These are phyloP conservation scores for Drosophila sucinea DNA, from an alignment of 1,140 invertebrate genomes.

Conservation along the genomic window DNA sequence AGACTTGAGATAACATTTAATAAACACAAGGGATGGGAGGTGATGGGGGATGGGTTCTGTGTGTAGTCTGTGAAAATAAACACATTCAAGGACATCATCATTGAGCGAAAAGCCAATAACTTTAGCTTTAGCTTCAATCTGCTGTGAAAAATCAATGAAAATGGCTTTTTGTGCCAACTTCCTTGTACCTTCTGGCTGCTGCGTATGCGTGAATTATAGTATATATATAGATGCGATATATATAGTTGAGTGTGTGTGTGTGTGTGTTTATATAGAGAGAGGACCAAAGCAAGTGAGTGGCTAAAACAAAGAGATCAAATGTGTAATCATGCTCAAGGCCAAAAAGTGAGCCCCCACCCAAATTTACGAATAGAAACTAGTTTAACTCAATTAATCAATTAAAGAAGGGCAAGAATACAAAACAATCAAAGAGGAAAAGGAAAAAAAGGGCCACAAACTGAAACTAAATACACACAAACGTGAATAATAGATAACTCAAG, in stretches of 20 bases:
- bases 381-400: constrained; percentile 12
- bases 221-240: not conserved
- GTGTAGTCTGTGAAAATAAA: constrained; percentile 40
- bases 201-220: constrained; percentile 1
- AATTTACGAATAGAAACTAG: not conserved
- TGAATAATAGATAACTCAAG: not conserved
- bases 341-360: not conserved
- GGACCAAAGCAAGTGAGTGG: not conserved
- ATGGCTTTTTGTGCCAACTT: constrained; percentile 19
- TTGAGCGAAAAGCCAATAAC: constrained; percentile 8
- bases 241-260: not conserved
- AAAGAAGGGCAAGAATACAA: not conserved
- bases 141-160: constrained; percentile 75
- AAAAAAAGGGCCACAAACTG: not conserved
- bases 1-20: constrained; percentile 50
- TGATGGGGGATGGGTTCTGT: not conserved
- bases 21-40: constrained; percentile 28
- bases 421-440: not conserved
- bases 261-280: not conserved
- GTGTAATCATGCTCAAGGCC: constrained; percentile 6
- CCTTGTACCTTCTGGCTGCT: not conserved
- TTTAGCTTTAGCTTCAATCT: constrained; percentile 32
- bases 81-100: constrained; percentile 62
- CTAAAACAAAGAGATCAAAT: constrained; percentile 8
- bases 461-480: not conserved